phyloP scores from a whole-genome alignment of 2,113 vertebrate genomes.

The Leucosticte australis region DNA sequence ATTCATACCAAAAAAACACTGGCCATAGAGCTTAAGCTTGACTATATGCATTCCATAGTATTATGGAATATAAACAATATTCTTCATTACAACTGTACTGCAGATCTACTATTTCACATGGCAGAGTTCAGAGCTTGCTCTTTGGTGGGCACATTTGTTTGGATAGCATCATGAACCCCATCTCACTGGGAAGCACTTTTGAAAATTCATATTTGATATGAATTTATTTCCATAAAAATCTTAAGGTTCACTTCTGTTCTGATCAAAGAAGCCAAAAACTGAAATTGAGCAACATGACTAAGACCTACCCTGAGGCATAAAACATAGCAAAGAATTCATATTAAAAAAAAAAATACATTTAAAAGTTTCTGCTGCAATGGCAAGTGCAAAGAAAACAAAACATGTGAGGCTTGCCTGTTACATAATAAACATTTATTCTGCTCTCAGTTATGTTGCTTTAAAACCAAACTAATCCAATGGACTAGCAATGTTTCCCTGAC shows the following conservation, averaged over 20 bases:
- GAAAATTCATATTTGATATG: neutral
- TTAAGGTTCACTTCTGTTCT: neutral
- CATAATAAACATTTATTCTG: neutral
- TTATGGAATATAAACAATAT: neutral
- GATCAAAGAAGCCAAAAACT: neutral
- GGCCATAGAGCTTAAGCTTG: neutral
- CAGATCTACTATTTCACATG: neutral
- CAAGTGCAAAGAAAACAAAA: neutral
- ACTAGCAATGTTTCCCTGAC: neutral
- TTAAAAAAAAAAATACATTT: neutral
- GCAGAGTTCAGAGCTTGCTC: neutral
- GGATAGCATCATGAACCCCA: neutral
- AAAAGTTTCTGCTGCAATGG: neutral
- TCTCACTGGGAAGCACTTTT: neutral
- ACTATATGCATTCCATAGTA: neutral
- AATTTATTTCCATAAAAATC: neutral
- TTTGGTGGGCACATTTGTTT: neutral
- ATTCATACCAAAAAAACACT: neutral
- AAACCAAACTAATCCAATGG: neutral
- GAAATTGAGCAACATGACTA: neutral
- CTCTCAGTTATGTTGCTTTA: neutral
- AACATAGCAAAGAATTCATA: neutral
- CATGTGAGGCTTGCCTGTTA: neutral
- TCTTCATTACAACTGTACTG: neutral
- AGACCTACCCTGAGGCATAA: neutral